Base-by-base conservation (phyloP, 1,140 invertebrate species). In the Amyelois transitella region DNA sequence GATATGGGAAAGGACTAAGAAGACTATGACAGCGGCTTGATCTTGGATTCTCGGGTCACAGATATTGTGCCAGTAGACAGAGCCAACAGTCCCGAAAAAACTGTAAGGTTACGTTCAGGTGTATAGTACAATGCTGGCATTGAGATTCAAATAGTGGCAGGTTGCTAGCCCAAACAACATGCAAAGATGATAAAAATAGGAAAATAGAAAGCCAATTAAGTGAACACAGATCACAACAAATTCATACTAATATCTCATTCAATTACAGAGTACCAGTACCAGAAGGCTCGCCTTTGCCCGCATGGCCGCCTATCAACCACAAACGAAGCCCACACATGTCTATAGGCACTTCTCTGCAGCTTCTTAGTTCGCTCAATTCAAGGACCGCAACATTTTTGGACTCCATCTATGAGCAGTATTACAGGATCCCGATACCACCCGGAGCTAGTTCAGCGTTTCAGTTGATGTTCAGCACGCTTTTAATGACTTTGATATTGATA, bases 311-410 rank as follows among this genome's bases (percentile, higher is more conserved):
- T 6, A 51, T 64, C 1, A 43, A 53, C 0, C 43, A 21, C 4
- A 24, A 69, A 28, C 45, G 55, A 20, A 50, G 64, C 18, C 73
- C 76, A 0, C 49, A 75, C 54, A 72, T 79, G 73, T 61, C 58
- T 0, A 18, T 77, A 21, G 64, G 63, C 8, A 32, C 47, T 8
- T 58, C 45, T 18, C 45, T 72, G 21, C 43, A 64, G 24, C 50
- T 73, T 0, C 56, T 32, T 43, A 58, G 58, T 38, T 7, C 58
- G 6, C 51, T 65, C 67, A 6, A 45, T 62, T n/a, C 57, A 66
- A 18, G 50, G 57, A 14, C 56, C 60, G 51, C 32, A n/a, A 22
- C 19, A n/a, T 71, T 77, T 45, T 77, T 72, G 75, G 62, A 75
- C 1, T 24, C 47, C 1, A 66, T 77, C 18, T 73, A 72, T 20